Conservation (phyloP, 1,140 invertebrate genomes). For the Drosophila erecta region DNA sequence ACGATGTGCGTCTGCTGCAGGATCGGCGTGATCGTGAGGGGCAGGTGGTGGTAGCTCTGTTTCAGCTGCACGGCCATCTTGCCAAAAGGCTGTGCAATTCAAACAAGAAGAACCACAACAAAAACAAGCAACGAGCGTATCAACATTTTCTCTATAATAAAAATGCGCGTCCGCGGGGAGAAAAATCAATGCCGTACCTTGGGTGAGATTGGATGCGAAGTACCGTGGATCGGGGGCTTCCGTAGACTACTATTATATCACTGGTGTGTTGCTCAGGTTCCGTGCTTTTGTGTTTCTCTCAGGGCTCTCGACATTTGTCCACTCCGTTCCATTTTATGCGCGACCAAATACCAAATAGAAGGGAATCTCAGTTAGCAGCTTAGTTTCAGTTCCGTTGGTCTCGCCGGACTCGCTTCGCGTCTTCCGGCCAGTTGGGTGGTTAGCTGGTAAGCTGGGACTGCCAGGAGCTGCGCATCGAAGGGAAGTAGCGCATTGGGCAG, state of each 20-base stretch:
- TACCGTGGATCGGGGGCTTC: not conserved
- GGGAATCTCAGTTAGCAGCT: not conserved
- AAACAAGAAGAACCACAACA: not conserved
- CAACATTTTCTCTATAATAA: constrained; percentile 34
- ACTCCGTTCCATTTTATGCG: constrained; percentile 24
- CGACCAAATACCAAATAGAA: constrained; percentile 18
- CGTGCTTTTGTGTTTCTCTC: constrained; percentile 27
- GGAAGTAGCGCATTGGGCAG: constrained; percentile 17
- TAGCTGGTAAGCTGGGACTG: not conserved
- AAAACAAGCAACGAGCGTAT: constrained; percentile 4
- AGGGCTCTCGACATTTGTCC: constrained; percentile 16
- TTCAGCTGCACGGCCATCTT: constrained; percentile 73
- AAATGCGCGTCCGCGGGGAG: constrained; percentile 5
- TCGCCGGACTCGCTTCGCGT: not conserved
- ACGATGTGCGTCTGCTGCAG: constrained; percentile 38
- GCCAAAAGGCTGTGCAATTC: constrained; percentile 38
- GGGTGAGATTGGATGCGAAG: constrained; percentile 18
- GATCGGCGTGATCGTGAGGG: constrained; percentile 73
- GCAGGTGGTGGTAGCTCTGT: constrained; percentile 72
- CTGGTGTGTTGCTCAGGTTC: constrained; percentile 40
- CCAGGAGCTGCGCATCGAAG: constrained; percentile 8
- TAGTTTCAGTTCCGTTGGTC: constrained; percentile 8
- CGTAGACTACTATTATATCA: constrained; percentile 46
- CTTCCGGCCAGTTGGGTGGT: not conserved
- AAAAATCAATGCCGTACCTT: constrained; percentile 49